phyloP scores from a whole-genome alignment of 2,113 vertebrate genomes.

The Callaeas wilsoni region DNA sequence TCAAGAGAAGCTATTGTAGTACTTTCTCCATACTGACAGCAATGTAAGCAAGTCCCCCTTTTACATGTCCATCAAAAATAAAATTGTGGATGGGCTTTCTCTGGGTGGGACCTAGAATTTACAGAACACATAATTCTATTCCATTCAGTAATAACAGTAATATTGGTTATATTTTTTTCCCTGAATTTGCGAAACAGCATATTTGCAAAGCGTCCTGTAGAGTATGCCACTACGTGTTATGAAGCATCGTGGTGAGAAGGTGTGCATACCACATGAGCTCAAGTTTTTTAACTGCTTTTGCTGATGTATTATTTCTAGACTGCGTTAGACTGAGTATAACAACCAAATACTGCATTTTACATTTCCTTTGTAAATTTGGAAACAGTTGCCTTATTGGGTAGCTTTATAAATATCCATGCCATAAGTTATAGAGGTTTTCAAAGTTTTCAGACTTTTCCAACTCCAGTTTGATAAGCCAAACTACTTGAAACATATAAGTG shows the following conservation, averaged over 20 bases:
- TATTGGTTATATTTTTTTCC: neutral
- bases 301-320: neutral
- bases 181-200: neutral
- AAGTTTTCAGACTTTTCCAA: neutral
- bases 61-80: neutral
- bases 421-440: neutral
- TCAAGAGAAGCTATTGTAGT: neutral
- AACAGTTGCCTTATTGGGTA: neutral
- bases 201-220: neutral
- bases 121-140: neutral
- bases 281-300: neutral
- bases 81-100: neutral
- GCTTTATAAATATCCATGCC: neutral
- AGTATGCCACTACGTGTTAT: neutral
- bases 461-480: neutral
- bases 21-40: neutral
- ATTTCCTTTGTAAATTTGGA: neutral
- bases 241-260: neutral
- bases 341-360: neutral
- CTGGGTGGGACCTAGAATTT: neutral
- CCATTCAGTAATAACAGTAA: neutral
- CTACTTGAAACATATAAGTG: neutral
- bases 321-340: neutral
- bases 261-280: neutral
- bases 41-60: neutral